A percentile compares a stretch with the other conserved stretches of the same genome.
phyloP scores from a whole-genome alignment of 2,113 vertebrate species.

The Brevimyrus niger region DNA sequence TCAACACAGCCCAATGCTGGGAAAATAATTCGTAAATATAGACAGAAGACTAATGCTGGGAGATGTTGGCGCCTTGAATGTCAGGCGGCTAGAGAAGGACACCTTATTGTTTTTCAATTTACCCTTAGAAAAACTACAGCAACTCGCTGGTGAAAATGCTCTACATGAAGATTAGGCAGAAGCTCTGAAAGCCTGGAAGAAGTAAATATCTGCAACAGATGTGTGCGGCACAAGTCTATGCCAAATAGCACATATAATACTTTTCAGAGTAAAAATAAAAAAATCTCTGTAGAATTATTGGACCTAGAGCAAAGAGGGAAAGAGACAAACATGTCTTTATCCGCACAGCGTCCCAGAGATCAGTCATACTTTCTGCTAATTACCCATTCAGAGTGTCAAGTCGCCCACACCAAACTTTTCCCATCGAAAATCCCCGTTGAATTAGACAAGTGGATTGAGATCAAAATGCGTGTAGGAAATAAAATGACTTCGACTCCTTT shows the following conservation, averaged over 20 bases:
- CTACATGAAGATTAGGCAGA: not conserved
- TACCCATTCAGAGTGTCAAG: not conserved
- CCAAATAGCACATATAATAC: not conserved
- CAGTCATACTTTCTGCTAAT: not conserved
- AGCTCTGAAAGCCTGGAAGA: not conserved
- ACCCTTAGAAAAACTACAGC: not conserved
- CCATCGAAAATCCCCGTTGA: not conserved
- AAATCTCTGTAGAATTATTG: not conserved
- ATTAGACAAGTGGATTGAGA: not conserved
- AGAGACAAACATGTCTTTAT: not conserved
- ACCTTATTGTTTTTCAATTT: not conserved
- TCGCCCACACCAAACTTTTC: not conserved
- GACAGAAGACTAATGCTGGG: not conserved
- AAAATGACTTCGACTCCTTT: not conserved
- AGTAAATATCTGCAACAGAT: not conserved
- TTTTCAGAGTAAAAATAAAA: not conserved
- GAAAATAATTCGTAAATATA: not conserved
- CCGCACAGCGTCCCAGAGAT: not conserved
- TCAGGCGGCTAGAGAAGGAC: not conserved
- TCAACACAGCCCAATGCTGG: not conserved
- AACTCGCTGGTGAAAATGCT: not conserved
- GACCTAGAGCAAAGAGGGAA: not conserved
- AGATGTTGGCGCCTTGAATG: not conserved
- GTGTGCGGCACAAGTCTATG: not conserved
- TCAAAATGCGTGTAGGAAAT: not conserved